A percentile compares a stretch with the other conserved stretches of the same genome.
phyloP scores from a whole-genome alignment of 2,113 vertebrate species.

The Trematocara unimaculatum region DNA sequence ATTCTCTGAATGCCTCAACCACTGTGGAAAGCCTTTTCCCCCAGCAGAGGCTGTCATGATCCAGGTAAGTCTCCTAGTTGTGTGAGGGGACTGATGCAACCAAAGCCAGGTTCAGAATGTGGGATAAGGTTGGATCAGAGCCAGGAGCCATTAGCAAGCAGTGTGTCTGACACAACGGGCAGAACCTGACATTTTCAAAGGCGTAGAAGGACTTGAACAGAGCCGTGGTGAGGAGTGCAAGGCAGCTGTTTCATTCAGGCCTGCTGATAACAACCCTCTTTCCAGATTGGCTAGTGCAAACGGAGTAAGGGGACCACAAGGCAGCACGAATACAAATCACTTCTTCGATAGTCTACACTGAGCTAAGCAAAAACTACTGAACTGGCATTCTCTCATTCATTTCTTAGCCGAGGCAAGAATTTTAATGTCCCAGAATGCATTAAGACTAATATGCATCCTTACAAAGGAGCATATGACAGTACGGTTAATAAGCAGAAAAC shows the following conservation, averaged over 20 bases:
- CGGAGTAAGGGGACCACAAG: not conserved
- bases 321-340: conserved; percentile 54
- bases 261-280: conserved; percentile 61
- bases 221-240: conserved; percentile 20
- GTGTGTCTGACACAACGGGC: conserved; percentile 50
- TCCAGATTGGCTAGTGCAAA: conserved; percentile 48
- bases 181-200: conserved; percentile 58
- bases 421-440: conserved; percentile 20
- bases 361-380: conserved; percentile 39
- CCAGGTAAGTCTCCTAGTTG: conserved; percentile 44
- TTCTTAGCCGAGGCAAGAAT: conserved; percentile 37
- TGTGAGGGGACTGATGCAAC: conserved; percentile 11
- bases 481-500: conserved; percentile 56
- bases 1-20: conserved; percentile 24
- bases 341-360: conserved; percentile 30
- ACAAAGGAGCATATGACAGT: conserved; percentile 52
- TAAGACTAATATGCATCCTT: conserved; percentile 40
- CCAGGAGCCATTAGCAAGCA: conserved; percentile 57
- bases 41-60: conserved; percentile 23
- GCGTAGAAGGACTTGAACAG: conserved; percentile 43
- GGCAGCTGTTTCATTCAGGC: conserved; percentile 69
- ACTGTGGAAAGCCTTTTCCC: conserved; percentile 1
- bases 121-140: conserved; percentile 55
- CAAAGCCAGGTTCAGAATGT: conserved; percentile 47
- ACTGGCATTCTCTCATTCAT: conserved; percentile 12